A percentile compares a stretch with the other conserved stretches of the same genome.
Evolutionary conservation across 2,113 vertebrate genomes (phyloP).

Genomic region (Callospermophilus lateralis): DNA sequence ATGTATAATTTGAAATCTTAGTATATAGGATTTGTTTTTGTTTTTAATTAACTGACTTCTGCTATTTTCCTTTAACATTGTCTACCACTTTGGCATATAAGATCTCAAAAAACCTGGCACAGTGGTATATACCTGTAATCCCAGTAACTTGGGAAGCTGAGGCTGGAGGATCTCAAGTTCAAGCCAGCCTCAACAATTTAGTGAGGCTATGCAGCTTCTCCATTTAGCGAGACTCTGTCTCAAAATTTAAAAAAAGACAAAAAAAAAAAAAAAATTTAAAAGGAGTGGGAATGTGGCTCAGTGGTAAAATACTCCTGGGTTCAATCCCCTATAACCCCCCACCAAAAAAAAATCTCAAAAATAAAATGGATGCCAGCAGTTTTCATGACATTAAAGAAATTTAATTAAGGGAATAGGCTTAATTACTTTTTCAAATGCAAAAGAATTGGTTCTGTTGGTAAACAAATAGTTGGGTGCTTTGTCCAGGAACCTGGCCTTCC

Average conservation of each 20-base stretch:
- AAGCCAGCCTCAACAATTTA: too few species aligned
- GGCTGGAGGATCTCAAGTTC: too few species aligned
- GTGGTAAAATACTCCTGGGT: too few species aligned
- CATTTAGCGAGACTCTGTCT: too few species aligned
- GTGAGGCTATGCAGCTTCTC: too few species aligned
- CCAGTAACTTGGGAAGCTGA: too few species aligned
- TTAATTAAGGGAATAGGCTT: slow-evolving; percentile 3
- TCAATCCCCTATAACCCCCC: too few species aligned
- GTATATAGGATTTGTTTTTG: background rate
- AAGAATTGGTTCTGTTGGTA: background rate
- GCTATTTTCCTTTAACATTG: slow-evolving; percentile 6
- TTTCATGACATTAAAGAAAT: background rate
- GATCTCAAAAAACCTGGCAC: background rate
- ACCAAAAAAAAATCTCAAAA: background rate
- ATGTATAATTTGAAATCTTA: slow-evolving; percentile 47
- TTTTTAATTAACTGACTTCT: slow-evolving; percentile 42
- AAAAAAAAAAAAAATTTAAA: too few species aligned
- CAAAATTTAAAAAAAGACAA: too few species aligned
- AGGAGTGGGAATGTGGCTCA: too few species aligned
- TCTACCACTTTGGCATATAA: background rate
- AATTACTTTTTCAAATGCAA: slow-evolving; percentile 50
- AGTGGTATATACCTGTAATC: too few species aligned
- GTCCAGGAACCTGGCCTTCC: background rate
- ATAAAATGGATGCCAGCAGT: background rate
- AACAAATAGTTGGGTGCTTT: background rate